Percentiles rank a stretch among this genome's conserved stretches.
Evolutionary conservation across 2,888 invertebrate species (phyloP).

Genomic region (Catonia carolina): DNA sequence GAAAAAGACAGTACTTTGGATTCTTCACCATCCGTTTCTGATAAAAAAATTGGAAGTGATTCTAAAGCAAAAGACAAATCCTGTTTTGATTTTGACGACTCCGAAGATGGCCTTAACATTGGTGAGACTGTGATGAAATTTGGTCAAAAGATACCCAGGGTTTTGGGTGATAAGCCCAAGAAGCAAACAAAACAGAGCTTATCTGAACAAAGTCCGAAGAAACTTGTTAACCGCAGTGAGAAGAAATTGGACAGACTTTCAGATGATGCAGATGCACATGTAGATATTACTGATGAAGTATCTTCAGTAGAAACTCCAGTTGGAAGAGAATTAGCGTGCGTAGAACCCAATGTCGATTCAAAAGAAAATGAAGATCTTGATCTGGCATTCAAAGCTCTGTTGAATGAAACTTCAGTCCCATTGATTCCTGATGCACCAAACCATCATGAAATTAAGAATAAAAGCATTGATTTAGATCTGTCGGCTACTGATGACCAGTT

Average conservation of each 20-base stretch:
- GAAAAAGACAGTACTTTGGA: conserved; percentile 40
- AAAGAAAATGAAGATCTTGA: conserved; percentile 37
- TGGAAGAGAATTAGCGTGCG: conserved; percentile 39
- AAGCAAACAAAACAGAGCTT: conserved; percentile 29
- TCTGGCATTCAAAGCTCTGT: conserved; percentile 53
- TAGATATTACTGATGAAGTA: too few relatives aligned
- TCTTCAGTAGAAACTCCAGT: not conserved
- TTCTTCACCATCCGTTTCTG: conserved; percentile 25
- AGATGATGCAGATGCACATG: conserved; percentile 37
- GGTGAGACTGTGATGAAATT: conserved; percentile 46
- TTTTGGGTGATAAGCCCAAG: conserved; percentile 39
- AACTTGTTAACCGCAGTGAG: conserved; percentile 36
- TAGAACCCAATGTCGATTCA: conserved; percentile 31
- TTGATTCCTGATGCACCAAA: conserved; percentile 51
- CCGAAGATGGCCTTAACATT: conserved; percentile 58
- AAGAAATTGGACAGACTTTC: conserved; percentile 14
- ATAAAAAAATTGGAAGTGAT: conserved; percentile 41
- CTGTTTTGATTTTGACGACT: conserved; percentile 73
- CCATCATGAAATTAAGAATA: not conserved
- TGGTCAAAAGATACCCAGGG: conserved; percentile 60
- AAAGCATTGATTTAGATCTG: conserved; percentile 11
- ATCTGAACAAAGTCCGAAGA: too few relatives aligned
- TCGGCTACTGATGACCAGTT: not conserved
- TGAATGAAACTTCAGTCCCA: conserved; percentile 55
- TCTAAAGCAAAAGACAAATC: conserved; percentile 49